Base-by-base conservation (phyloP, 2,797 vertebrate genomes). In the Danio jaintianensis region DNA sequence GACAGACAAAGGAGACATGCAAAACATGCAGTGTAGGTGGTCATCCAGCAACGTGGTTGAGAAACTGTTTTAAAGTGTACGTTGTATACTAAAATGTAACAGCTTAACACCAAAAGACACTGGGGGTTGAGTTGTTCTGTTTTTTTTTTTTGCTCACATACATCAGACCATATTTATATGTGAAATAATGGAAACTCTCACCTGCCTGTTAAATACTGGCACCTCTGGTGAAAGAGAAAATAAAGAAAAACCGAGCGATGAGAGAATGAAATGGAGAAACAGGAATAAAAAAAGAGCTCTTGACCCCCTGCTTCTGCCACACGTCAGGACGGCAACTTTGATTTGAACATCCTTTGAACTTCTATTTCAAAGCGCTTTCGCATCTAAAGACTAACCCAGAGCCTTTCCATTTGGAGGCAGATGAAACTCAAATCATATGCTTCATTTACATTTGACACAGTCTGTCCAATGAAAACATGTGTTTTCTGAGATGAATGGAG, bases 191-290 rank as follows among this genome's bases (percentile, higher is more conserved):
- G 63, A 75, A 86, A 84, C 56, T 81, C 83, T 70, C 80, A 82
- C 7, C 18, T 38, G 36, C 40, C 73, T 86, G 86, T 78, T 72
- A 87, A 84, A 88, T 82, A 88, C 78, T 78, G 81, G 64, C 76
- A 47, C 16, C 77, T 71, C 76, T 43, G 79, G 53, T 7, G 15
- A 38, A 47, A 16, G 67, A 72, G 36, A 58, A 66, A 56, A 48
- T 48, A 56, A 29, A 3, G 29, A 61, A 18, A 29, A 1, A 52
- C n/a, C 16, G 38, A 50, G 66, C 61, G 84, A 62, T 64, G 86
- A 87, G 75, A 82, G 66, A 87, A 80, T 78, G 45, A 69, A 7
- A 62, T 56, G 48, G 38, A 79, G 53, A 69, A 29, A 58, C 52
- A 53, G 13, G 5, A 68, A 72, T 61, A 42, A 53, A 38, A 47